Conservation (phyloP, 2,113 vertebrate species). For the Silurus asotus region DNA sequence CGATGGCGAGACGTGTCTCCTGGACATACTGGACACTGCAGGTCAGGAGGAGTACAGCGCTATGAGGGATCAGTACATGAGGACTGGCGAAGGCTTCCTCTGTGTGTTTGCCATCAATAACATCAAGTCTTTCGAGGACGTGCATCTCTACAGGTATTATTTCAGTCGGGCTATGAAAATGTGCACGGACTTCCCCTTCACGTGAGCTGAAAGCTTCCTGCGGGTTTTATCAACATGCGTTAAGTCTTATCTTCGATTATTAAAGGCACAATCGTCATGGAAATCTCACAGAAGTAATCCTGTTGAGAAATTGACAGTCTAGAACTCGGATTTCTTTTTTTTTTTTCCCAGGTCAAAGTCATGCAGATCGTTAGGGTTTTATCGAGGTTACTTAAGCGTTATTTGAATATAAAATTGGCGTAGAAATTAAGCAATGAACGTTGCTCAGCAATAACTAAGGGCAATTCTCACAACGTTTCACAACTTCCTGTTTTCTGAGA, state of each 20-base stretch:
- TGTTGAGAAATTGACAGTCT: background rate
- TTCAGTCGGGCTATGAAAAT: background rate
- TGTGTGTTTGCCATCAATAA: slow-evolving; percentile 88
- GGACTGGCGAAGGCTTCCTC: slow-evolving; percentile 84
- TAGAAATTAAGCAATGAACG: background rate
- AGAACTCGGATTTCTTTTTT: background rate
- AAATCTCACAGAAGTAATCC: background rate
- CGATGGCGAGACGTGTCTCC: slow-evolving; percentile 75
- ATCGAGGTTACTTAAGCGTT: background rate
- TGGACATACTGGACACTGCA: slow-evolving; percentile 79
- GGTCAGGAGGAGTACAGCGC: slow-evolving; percentile 82
- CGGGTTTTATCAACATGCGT: background rate
- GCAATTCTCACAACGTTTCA: background rate
- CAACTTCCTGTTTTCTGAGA: slow-evolving; percentile 11
- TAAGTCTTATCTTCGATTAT: background rate
- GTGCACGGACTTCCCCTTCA: background rate
- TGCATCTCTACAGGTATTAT: slow-evolving; percentile 80
- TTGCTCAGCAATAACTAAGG: background rate
- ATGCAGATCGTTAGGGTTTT: background rate
- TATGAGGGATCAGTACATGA: slow-evolving; percentile 87
- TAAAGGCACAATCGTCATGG: background rate
- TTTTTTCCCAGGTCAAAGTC: background rate
- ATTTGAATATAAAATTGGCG: background rate
- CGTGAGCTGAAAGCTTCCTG: background rate
- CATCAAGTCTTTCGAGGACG: slow-evolving; percentile 81